These are phyloP conservation scores for Bruchidius siliquastri DNA, from an alignment of 2,888 invertebrate genomes.

Conservation along the genomic window DNA sequence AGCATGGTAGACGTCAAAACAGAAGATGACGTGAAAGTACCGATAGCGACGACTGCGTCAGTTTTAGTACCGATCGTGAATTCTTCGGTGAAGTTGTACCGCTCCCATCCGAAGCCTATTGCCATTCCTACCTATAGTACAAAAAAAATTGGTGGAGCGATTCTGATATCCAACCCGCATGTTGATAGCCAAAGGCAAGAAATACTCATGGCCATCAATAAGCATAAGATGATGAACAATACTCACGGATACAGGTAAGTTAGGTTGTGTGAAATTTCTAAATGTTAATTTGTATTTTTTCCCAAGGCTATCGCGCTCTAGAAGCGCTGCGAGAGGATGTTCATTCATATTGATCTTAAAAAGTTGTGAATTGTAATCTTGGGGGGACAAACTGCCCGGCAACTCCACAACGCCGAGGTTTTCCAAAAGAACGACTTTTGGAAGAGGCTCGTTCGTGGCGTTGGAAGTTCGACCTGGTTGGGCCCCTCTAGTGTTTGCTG, in stretches of 20 bases:
- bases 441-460: no score
- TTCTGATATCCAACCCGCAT: slow-evolving; percentile 50
- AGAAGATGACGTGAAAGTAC: slow-evolving; percentile 33
- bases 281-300: no score
- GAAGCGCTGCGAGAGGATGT: no score
- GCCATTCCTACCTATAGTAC: slow-evolving; percentile 56
- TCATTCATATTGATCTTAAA: no score
- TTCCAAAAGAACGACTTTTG: no score
- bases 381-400: no score
- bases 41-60: slow-evolving; percentile 32
- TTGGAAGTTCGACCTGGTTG: no score
- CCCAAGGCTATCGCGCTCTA: no score
- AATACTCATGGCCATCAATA: slow-evolving; percentile 37
- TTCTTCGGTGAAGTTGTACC: slow-evolving; percentile 43
- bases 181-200: slow-evolving; percentile 41
- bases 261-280: neutral
- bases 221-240: slow-evolving; percentile 28
- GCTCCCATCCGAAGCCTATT: slow-evolving; percentile 57
- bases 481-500: no score
- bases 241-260: slow-evolving; percentile 23
- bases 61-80: slow-evolving; percentile 37
- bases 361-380: no score
- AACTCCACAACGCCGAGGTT: no score
- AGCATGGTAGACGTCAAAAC: slow-evolving; percentile 26
- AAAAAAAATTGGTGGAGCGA: slow-evolving; percentile 54